Evolutionary conservation across 2,888 invertebrate genomes (phyloP).

Genomic region (Leptopilina myrica): DNA sequence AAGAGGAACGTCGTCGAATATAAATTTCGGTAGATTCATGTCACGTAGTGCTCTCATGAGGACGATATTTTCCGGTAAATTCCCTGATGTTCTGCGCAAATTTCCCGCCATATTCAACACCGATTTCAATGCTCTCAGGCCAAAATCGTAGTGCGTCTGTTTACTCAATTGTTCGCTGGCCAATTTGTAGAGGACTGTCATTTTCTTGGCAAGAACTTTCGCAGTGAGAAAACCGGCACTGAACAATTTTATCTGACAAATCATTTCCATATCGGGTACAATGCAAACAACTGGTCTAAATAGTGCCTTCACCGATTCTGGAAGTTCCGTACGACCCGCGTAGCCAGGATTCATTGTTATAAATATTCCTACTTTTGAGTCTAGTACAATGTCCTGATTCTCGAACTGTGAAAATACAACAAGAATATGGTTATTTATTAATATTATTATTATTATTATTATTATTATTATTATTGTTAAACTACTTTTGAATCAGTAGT

Average conservation of each 20-base stretch:
- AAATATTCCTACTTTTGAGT: slow-evolving; percentile 93
- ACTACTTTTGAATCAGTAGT: too few relatives aligned
- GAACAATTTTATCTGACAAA: slow-evolving; percentile 93
- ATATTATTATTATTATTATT: too few relatives aligned
- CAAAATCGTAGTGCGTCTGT: slow-evolving; percentile 96
- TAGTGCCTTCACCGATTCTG: slow-evolving; percentile 93
- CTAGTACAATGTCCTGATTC: slow-evolving; percentile 88
- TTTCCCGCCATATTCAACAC: slow-evolving; percentile 95
- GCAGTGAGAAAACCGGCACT: slow-evolving; percentile 95
- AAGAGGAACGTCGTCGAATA: slow-evolving; percentile 93
- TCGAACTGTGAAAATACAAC: slow-evolving; percentile 81
- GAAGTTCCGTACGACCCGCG: slow-evolving; percentile 93
- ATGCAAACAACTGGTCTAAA: slow-evolving; percentile 96
- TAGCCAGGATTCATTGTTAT: slow-evolving; percentile 98
- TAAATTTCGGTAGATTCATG: slow-evolving; percentile 96
- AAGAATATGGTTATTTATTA: too few relatives aligned
- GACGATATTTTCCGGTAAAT: slow-evolving; percentile 90
- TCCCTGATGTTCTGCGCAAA: slow-evolving; percentile 86
- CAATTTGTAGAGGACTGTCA: slow-evolving; percentile 93
- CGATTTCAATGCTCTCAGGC: slow-evolving; percentile 92
- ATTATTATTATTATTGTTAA: too few relatives aligned
- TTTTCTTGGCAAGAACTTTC: slow-evolving; percentile 94
- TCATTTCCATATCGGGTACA: slow-evolving; percentile 93
- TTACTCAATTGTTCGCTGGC: slow-evolving; percentile 93
- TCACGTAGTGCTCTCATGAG: slow-evolving; percentile 93